A percentile compares a stretch with the other conserved stretches of the same genome.
phyloP scores from a whole-genome alignment of 2,113 vertebrate genomes.

The Proteles cristata region DNA sequence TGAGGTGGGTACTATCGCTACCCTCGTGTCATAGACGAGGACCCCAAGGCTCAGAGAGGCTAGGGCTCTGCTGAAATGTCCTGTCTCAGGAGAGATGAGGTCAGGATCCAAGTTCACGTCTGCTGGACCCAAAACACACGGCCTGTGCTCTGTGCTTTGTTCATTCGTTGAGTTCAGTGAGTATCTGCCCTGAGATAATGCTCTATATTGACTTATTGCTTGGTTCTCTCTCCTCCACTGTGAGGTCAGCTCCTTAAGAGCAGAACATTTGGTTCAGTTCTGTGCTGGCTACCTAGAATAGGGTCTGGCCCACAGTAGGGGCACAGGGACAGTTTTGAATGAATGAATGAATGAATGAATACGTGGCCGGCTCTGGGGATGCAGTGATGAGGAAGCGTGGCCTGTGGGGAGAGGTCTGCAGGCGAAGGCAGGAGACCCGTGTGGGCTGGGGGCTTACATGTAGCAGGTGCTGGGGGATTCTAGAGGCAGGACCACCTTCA shows the following conservation, averaged over 20 bases:
- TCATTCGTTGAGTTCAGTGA: too few relatives aligned
- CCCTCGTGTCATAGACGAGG: neutral
- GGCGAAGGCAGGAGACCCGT: neutral
- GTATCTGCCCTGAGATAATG: neutral
- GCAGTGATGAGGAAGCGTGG: fast-evolving
- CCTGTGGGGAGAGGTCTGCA: neutral
- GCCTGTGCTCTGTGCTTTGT: fast-evolving
- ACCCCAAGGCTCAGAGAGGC: neutral
- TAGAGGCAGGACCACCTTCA: neutral
- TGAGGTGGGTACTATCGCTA: too few relatives aligned
- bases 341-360: neutral
- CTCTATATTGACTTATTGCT: neutral
- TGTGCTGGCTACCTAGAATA: neutral
- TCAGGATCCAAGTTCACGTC: neutral
- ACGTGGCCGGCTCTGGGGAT: neutral
- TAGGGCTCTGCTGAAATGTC: neutral
- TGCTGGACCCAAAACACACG: neutral
- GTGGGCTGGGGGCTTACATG: neutral
- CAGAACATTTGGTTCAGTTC: neutral
- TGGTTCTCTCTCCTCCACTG: neutral
- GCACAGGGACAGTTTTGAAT: neutral
- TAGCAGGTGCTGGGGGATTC: neutral
- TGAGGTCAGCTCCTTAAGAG: neutral
- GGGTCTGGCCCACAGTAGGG: neutral
- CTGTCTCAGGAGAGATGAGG: neutral